Percentiles rank a stretch among this genome's conserved stretches.
These are phyloP conservation scores for Danaus chrysippus DNA, from an alignment of 2,888 invertebrate genomes.

Conservation along the genomic window DNA sequence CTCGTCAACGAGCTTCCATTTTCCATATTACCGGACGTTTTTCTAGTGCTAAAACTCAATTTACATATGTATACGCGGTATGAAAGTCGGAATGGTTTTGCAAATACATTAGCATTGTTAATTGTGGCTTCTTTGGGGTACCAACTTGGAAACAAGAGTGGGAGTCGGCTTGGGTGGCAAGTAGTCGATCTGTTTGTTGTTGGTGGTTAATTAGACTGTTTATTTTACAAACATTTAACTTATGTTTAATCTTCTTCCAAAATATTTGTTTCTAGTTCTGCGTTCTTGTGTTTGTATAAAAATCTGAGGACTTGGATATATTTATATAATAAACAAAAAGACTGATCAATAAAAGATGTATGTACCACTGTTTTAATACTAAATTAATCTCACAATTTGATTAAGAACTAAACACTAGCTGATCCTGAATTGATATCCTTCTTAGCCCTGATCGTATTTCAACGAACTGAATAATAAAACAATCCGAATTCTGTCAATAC, in stretches of 20 bases:
- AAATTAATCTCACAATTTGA: background rate
- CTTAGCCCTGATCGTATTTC: background rate
- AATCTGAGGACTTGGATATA: too few species aligned
- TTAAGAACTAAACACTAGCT: background rate
- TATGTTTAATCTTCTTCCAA: background rate
- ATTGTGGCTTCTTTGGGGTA: conserved; percentile 54
- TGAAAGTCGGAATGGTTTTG: conserved; percentile 72
- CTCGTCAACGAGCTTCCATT: conserved; percentile 44
- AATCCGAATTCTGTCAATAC: conserved; percentile 47
- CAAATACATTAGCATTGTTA: conserved; percentile 73
- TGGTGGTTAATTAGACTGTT: conserved; percentile 22
- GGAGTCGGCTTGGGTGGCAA: conserved; percentile 21
- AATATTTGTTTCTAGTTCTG: background rate
- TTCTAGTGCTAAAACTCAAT: conserved; percentile 60
- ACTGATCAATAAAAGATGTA: too few species aligned
- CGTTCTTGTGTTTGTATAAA: background rate
- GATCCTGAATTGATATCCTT: background rate
- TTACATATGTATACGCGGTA: conserved; percentile 69
- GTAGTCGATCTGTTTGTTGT: conserved; percentile 24
- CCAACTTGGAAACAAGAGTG: conserved; percentile 34
- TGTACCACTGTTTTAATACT: too few species aligned
- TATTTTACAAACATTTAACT: conserved; percentile 13
- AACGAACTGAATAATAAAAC: conserved; percentile 34
- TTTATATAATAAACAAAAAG: background rate
- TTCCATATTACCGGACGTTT: conserved; percentile 50